Evolutionary conservation across 2,113 vertebrate species (phyloP).

Genomic region (Lepus europaeus): DNA sequence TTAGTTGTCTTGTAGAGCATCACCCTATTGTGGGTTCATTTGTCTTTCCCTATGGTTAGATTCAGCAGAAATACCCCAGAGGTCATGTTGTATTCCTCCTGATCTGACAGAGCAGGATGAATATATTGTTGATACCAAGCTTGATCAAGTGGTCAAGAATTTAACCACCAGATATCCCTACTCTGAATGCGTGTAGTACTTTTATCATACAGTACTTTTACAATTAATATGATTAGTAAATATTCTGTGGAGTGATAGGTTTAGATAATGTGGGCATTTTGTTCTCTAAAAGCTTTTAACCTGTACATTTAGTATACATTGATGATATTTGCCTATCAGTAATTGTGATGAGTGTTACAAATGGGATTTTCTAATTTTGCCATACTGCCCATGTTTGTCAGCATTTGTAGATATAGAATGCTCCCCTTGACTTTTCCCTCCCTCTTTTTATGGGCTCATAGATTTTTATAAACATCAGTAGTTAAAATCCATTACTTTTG

Average conservation of each 20-base stretch:
- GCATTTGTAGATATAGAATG: not conserved
- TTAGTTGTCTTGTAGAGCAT: not conserved
- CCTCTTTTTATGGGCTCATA: not conserved
- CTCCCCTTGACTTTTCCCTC: not conserved
- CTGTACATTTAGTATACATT: not conserved
- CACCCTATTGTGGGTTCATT: not conserved
- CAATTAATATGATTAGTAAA: constrained; percentile 14
- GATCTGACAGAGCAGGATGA: not conserved
- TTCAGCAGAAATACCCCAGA: not conserved
- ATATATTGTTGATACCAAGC: not conserved
- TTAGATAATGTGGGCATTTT: not conserved
- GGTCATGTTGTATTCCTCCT: not conserved
- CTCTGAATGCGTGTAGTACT: not conserved
- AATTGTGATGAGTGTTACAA: not conserved
- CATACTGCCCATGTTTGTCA: constrained; percentile 17
- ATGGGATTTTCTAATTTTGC: constrained; percentile 1
- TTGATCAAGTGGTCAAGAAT: not conserved
- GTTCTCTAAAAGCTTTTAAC: not conserved
- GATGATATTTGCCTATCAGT: constrained; percentile 46
- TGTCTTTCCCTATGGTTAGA: not conserved
- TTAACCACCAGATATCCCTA: not conserved
- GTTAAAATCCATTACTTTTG: not conserved
- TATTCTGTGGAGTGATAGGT: not conserved
- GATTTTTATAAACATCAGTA: not conserved
- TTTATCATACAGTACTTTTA: not conserved